Base-by-base conservation (phyloP, 2,797 vertebrate species). In the Sciurus carolinensis region DNA sequence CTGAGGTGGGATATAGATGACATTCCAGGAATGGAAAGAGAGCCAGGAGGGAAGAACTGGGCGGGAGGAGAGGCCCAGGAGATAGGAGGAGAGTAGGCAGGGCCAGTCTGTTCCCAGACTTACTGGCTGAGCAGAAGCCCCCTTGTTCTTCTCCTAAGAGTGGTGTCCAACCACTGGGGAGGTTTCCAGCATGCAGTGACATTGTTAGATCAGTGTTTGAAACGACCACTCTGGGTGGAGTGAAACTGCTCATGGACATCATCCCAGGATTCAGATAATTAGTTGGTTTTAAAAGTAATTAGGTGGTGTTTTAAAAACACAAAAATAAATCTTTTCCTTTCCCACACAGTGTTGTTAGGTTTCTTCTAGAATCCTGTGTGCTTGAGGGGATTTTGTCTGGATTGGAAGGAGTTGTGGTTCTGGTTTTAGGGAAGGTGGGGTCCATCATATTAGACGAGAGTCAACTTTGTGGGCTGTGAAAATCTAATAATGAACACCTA, bases 81-180 rank as follows among this genome's bases (percentile, higher is more conserved):
- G 22, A 20, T 8, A 69, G 66, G 36, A 0, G 13, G 71, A 5
- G 11, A 36, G 44, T 8, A 1, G 50, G 42, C 10, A 50, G n/a
- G 44, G 10, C 36, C 6, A 0, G 39, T 14, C 84, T 15, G 39
- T 24, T 57, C 0, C 0, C 24, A 30, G 18, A 52, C 54, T 30
- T 26, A 2, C 0, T 10, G 75, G 44, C 59, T 4, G 0, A 2
- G 14, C 18, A 5, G 18, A 36, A 28, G 2, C 1, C 26, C 59
- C n/a, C 2, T 15, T 3, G 0, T 18, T 54, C 13, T 50, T 30
- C 17, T n/a, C 66, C 36, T 28, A n/a, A 69, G 28, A 36, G 50
- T 2, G 15, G 0, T 7, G 17, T 24, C 15, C 20, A 24, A 54
- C 64, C 30, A 0, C 0, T 67, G 83, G 66, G 13, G 26, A 62